Percentiles rank a stretch among this genome's conserved stretches.
These are phyloP conservation scores for Triplophysa rosa DNA, from an alignment of 2,113 vertebrate species.

Conservation along the genomic window DNA sequence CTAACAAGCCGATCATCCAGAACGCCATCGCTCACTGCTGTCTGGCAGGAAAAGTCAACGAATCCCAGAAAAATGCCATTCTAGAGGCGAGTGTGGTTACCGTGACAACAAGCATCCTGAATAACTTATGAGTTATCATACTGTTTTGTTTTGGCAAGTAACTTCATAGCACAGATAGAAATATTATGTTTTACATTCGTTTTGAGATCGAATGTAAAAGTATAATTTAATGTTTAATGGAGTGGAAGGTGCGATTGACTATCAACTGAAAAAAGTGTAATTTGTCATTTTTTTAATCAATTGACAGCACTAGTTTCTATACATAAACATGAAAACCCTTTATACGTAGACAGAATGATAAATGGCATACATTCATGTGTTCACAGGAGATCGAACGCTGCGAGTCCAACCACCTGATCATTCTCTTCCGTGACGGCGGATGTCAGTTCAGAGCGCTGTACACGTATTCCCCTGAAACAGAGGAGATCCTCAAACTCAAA, in stretches of 20 bases:
- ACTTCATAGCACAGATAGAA: no score
- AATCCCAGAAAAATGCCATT: conserved; percentile 87
- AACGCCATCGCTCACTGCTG: conserved; percentile 96
- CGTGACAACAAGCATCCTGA: neutral
- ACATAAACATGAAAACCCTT: no score
- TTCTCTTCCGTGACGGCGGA: conserved; percentile 91
- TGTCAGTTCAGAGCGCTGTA: conserved; percentile 95
- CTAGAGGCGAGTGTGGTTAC: conserved; percentile 79
- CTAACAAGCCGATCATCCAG: conserved; percentile 94
- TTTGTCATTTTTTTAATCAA: no score
- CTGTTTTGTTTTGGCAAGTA: no score
- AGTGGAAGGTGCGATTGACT: no score
- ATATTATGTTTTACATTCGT: no score
- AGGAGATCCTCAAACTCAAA: conserved; percentile 88
- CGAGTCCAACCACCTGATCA: conserved; percentile 94
- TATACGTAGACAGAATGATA: no score
- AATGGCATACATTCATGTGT: neutral
- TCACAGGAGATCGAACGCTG: conserved; percentile 91
- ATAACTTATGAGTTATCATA: no score
- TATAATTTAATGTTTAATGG: no score
- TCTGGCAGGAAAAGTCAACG: conserved; percentile 93
- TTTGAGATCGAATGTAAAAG: no score
- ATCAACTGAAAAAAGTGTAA: no score
- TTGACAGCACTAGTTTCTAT: no score
- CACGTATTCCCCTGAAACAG: conserved; percentile 85